Base-by-base conservation (phyloP, 2,888 invertebrate species). In the Drosophila siamana region DNA sequence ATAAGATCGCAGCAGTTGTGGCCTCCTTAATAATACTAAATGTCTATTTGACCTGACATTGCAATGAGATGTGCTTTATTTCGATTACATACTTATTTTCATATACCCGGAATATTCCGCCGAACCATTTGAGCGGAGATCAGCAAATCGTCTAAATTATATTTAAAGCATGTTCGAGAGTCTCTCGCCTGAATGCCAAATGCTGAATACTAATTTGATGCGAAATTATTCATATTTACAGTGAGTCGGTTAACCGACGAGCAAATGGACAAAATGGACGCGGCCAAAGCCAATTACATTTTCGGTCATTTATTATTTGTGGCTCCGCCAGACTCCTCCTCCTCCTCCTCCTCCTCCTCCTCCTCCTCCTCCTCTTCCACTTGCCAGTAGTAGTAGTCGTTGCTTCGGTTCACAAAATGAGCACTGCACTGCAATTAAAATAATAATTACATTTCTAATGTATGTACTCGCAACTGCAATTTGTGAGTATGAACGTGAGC, bases 371-470 rank as follows among this genome's bases (percentile, higher is more conserved):
- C 7, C 36, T 2, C 13, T 3, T 19, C 1, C 19, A 19, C 19
- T 19, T n/a, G n/a, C n/a, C n/a, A n/a, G n/a, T n/a, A n/a, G n/a
- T n/a, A n/a, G n/a, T n/a, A n/a, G n/a, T n/a, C n/a, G n/a, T n/a
- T n/a, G n/a, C n/a, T n/a, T 30, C 64, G 48, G 48, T 63, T 71
- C 69, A 73, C 75, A 68, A 75, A 80, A 82, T 80, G 82, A 69
- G 61, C 77, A 63, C 50, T 68, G 78, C 75, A 77, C 81, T 84
- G 87, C 90, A 90, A 90, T 90, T 90, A 90, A 90, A 90, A 90
- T 89, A 90, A 90, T 90, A 90, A 90, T 90, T 90, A 90, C 90
- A 87, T 89, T 86, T 89, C 90, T 90, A 90, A 90, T 90, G 89
- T 78, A 87, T 90, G 89, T 78, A 87, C 67, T 66, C 44, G 56